These are phyloP conservation scores for Trigoniulus corallinus DNA, from an alignment of 1,140 invertebrate species.

Conservation along the genomic window DNA sequence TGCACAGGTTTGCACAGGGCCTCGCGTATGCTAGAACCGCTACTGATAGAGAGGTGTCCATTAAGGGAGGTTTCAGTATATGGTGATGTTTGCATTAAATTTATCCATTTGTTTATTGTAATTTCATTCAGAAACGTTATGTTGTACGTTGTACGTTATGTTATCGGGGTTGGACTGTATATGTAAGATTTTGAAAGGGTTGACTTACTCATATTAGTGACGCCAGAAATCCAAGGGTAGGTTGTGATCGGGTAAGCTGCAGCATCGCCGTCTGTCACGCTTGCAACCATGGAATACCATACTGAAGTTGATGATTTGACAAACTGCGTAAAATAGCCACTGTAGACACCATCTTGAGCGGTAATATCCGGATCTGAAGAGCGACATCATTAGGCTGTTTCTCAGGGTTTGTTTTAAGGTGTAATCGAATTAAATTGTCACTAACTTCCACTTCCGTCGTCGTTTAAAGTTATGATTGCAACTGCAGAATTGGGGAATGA, in stretches of 20 bases:
- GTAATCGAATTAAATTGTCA: too few species aligned
- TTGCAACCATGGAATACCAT: neutral
- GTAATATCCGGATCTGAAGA: conserved; percentile 39
- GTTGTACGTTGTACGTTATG: too few species aligned
- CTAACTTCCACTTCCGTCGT: conserved; percentile 39
- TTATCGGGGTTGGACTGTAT: too few species aligned
- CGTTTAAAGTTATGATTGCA: conserved; percentile 32
- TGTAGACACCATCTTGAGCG: conserved; percentile 45
- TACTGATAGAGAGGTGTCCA: too few species aligned
- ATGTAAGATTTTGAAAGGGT: neutral
- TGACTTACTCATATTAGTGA: neutral
- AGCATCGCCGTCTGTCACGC: neutral
- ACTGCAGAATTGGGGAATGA: conserved; percentile 21
- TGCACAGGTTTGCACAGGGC: too few species aligned
- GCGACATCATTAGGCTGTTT: neutral
- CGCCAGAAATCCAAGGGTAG: neutral
- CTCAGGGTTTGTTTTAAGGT: neutral
- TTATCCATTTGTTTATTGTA: too few species aligned
- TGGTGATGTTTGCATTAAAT: too few species aligned
- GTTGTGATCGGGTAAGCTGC: neutral
- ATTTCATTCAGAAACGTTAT: too few species aligned
- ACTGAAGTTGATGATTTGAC: neutral
- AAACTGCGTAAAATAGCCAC: conserved; percentile 36
- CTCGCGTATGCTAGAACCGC: too few species aligned
- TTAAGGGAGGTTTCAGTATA: too few species aligned